A percentile compares a stretch with the other conserved stretches of the same genome.
phyloP scores from a whole-genome alignment of 2,797 vertebrate species.

The Triplophysa bombifrons region DNA sequence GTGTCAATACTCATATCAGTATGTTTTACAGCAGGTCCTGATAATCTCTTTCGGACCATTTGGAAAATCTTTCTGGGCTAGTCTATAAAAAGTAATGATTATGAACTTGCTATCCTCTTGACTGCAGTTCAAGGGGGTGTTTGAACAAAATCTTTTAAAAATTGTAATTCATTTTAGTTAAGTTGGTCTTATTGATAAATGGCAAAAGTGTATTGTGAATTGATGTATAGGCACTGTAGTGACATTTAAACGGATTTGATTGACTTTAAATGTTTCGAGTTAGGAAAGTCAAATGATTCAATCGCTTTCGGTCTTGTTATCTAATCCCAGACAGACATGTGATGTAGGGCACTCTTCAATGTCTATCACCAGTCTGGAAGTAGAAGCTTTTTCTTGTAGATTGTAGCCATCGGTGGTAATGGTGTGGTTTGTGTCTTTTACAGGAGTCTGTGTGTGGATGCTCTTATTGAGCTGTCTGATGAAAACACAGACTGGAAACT shows the following conservation, averaged over 20 bases:
- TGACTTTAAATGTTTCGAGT: not conserved
- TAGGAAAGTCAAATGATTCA: not conserved
- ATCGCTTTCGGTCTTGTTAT: not conserved
- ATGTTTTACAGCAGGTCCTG: conserved; percentile 30
- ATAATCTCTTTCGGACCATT: conserved; percentile 20
- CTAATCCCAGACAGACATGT: not conserved
- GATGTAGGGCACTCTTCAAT: not conserved
- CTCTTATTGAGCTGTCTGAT: conserved; percentile 91
- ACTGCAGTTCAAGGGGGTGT: not conserved
- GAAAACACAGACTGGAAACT: conserved; percentile 96
- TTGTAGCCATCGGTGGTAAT: not conserved
- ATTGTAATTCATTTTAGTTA: not conserved
- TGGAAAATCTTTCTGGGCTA: conserved; percentile 12
- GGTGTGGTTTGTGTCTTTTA: conserved; percentile 11
- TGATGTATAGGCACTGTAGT: not conserved
- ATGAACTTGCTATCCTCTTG: conserved; percentile 16
- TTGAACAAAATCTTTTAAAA: not conserved
- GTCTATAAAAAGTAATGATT: conserved; percentile 33
- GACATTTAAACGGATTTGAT: not conserved
- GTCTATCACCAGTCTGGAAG: not conserved
- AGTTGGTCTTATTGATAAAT: not conserved
- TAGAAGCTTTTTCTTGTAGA: not conserved
- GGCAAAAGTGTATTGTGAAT: not conserved
- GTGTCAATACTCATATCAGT: conserved; percentile 35
- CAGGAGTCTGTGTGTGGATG: conserved; percentile 92